phyloP scores from a whole-genome alignment of 2,113 vertebrate species.

The Daboia siamensis region DNA sequence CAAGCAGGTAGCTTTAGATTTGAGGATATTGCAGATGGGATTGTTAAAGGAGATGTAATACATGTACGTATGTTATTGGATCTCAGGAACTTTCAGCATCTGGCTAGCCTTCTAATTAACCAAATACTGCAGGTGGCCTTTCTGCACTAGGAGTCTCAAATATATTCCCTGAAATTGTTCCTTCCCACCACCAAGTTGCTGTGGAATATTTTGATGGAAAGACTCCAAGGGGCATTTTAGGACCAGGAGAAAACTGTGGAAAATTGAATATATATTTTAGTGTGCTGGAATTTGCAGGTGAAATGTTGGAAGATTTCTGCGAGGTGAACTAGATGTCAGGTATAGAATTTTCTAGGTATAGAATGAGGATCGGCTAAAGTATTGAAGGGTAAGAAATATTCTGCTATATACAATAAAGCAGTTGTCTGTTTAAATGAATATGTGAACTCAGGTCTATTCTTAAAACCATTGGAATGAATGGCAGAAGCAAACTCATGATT shows the following conservation, averaged over 20 bases:
- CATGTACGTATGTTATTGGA: not conserved
- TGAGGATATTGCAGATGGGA: not conserved
- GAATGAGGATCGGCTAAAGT: not conserved
- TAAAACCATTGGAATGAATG: not conserved
- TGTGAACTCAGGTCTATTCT: not conserved
- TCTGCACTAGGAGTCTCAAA: not conserved
- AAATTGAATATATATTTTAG: not conserved
- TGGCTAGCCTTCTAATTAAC: not conserved
- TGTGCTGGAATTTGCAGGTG: not conserved
- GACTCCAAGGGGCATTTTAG: not conserved
- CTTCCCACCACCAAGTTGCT: not conserved
- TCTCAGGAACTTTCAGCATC: not conserved
- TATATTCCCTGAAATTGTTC: not conserved
- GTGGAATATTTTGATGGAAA: not conserved
- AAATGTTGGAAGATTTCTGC: not conserved
- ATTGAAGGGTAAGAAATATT: not conserved
- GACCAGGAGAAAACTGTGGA: not conserved
- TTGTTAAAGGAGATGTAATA: not conserved
- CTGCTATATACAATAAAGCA: not conserved
- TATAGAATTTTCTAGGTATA: not conserved
- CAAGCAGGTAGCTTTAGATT: not conserved
- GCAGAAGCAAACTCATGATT: not conserved
- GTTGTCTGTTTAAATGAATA: not conserved
- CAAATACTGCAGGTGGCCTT: not conserved
- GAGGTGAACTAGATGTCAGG: not conserved